Percentiles rank a stretch among this genome's conserved stretches.
Evolutionary conservation across 2,797 vertebrate genomes (phyloP).

Genomic region (Chrysocyon brachyurus): DNA sequence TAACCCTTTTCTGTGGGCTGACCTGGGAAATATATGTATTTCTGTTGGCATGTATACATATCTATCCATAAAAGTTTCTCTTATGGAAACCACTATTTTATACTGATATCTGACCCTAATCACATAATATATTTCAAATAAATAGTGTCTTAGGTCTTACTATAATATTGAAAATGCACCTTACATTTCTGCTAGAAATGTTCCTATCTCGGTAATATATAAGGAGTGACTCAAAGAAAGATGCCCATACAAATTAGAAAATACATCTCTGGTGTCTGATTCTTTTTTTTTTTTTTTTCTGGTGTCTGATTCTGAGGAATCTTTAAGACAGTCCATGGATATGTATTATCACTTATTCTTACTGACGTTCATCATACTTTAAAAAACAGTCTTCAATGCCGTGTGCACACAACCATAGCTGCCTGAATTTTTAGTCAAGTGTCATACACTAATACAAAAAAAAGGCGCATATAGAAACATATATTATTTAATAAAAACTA

Average conservation of each 20-base stretch:
- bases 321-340: neutral
- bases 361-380: neutral
- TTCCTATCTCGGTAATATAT: neutral
- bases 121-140: neutral
- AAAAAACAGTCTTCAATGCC: neutral
- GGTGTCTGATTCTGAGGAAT: neutral
- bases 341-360: neutral
- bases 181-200: neutral
- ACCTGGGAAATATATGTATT: neutral
- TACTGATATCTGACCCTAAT: neutral
- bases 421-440: neutral
- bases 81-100: neutral
- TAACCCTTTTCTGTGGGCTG: neutral
- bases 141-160: neutral
- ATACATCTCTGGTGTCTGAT: neutral
- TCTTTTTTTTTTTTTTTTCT: neutral
- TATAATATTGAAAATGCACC: neutral
- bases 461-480: neutral
- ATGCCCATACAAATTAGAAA: neutral
- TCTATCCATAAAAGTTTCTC: neutral
- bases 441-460: neutral
- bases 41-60: neutral
- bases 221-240: neutral
- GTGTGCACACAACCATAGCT: neutral
- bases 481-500: neutral